phyloP scores from a whole-genome alignment of 1,140 invertebrate species.

The Agraylea sexmaculata region DNA sequence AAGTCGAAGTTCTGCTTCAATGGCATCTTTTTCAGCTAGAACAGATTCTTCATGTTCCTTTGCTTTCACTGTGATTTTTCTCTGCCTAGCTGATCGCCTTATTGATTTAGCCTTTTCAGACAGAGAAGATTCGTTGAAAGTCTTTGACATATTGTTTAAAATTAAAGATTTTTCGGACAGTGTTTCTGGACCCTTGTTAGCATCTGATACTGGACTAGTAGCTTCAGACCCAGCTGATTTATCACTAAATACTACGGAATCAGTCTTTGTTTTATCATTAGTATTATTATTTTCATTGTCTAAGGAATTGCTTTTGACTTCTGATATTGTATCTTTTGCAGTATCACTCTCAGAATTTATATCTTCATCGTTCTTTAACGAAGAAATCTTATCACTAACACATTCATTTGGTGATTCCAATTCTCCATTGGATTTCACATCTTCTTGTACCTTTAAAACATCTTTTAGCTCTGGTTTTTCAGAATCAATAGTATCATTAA shows the following conservation, averaged over 20 bases:
- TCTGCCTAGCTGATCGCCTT: constrained; percentile 17
- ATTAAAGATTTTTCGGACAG: constrained; percentile 31
- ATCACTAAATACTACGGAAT: constrained; percentile 12
- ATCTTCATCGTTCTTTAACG: constrained; percentile 36
- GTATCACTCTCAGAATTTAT: constrained; percentile 37
- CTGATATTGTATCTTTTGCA: background rate
- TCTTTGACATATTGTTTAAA: constrained; percentile 34
- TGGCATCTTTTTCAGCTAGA: constrained; percentile 29
- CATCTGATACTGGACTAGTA: constrained; percentile 27
- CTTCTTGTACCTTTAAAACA: constrained; percentile 4
- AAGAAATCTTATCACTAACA: constrained; percentile 2
- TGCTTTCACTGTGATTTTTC: constrained; percentile 34
- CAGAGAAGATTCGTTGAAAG: constrained; percentile 27
- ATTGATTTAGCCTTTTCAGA: constrained; percentile 14
- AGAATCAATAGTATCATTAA: constrained; percentile 39
- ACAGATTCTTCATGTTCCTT: constrained; percentile 30
- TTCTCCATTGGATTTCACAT: constrained; percentile 13
- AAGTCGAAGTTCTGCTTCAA: constrained; percentile 9
- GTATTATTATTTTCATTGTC: constrained; percentile 20
- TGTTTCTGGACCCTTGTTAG: constrained; percentile 22
- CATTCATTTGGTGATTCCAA: constrained; percentile 26
- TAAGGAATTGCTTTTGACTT: constrained; percentile 8
- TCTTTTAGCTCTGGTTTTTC: constrained; percentile 21
- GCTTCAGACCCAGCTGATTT: constrained; percentile 27
- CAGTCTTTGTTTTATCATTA: constrained; percentile 25